Evolutionary conservation across 2,888 invertebrate species (phyloP).

Genomic region (Drosophila koepferae): DNA sequence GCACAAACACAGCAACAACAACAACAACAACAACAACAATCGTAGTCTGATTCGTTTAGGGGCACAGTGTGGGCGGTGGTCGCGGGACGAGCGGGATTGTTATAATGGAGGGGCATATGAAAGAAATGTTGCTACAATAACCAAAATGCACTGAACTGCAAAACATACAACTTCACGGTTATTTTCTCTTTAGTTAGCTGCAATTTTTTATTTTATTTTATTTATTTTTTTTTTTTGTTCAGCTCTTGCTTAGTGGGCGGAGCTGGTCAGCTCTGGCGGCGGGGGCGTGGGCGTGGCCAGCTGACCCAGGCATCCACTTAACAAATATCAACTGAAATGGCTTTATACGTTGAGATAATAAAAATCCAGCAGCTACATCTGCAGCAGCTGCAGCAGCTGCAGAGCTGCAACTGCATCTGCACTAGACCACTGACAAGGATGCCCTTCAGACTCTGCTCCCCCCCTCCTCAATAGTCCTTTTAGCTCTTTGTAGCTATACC

Average conservation of each 20-base stretch:
- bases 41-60: conserved; percentile 20
- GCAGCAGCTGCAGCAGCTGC: conserved; percentile 29
- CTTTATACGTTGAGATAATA: conserved; percentile 74
- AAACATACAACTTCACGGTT: conserved; percentile 78
- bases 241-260: conserved; percentile 15
- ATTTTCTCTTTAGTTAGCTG: conserved; percentile 70
- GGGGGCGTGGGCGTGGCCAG: conserved; percentile 25
- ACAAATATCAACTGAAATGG: conserved; percentile 72
- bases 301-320: conserved; percentile 63
- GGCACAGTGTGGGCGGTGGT: too few species aligned
- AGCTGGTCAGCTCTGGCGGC: background rate
- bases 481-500: background rate
- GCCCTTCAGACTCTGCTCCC: background rate
- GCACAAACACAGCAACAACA: conserved; percentile 38
- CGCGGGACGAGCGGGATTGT: background rate
- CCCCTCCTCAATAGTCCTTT: background rate
- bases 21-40: conserved; percentile 28
- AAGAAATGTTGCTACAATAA: conserved; percentile 61
- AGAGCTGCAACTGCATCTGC: conserved; percentile 14
- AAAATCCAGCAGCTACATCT: conserved; percentile 52
- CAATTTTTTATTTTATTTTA: conserved; percentile 45
- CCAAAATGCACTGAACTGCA: conserved; percentile 78
- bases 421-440: conserved; percentile 18
- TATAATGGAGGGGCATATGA: conserved; percentile 32
- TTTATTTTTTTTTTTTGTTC: too few species aligned